These are phyloP conservation scores for Scaptomyza caliginosa DNA, from an alignment of 2,888 invertebrate genomes.

Conservation along the genomic window DNA sequence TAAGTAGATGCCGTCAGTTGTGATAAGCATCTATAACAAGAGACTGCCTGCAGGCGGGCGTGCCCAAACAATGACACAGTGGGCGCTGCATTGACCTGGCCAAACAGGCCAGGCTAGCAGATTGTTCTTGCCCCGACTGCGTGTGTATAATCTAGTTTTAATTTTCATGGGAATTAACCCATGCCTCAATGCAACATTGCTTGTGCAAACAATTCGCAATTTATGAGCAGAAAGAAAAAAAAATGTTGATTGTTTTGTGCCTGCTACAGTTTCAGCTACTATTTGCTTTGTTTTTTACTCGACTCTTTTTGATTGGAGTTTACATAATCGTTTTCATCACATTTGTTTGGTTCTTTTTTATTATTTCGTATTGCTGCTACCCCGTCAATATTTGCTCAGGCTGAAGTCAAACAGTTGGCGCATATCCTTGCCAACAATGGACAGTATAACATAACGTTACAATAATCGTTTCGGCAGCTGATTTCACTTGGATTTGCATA, in stretches of 20 bases:
- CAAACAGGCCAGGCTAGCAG: constrained; percentile 5
- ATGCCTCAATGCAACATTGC: constrained; percentile 39
- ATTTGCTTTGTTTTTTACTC: constrained; percentile 77
- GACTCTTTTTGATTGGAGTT: constrained; percentile 60
- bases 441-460: constrained; percentile 15
- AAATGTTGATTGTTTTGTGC: constrained; percentile 41
- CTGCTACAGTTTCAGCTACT: constrained; percentile 56
- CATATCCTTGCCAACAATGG: constrained; percentile 33
- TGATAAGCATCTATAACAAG: constrained; percentile 70
- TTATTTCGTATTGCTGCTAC: constrained; percentile 7
- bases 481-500: constrained; percentile 64
- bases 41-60: constrained; percentile 66
- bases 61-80: constrained; percentile 79
- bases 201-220: constrained; percentile 64
- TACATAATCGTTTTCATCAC: constrained; percentile 59
- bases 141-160: constrained; percentile 78
- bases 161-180: constrained; percentile 79
- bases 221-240: constrained; percentile 65
- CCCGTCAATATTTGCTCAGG: constrained; percentile 66
- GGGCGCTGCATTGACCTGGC: constrained; percentile 69
- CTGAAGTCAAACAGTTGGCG: constrained; percentile 70
- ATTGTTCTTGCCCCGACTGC: constrained; percentile 10
- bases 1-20: constrained; percentile 19
- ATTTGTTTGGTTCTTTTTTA: constrained; percentile 33
- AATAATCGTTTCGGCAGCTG: constrained; percentile 35